Percentiles rank a stretch among this genome's conserved stretches.
Conservation (phyloP, 2,113 vertebrate species). For the Tupaia chinensis region DNA sequence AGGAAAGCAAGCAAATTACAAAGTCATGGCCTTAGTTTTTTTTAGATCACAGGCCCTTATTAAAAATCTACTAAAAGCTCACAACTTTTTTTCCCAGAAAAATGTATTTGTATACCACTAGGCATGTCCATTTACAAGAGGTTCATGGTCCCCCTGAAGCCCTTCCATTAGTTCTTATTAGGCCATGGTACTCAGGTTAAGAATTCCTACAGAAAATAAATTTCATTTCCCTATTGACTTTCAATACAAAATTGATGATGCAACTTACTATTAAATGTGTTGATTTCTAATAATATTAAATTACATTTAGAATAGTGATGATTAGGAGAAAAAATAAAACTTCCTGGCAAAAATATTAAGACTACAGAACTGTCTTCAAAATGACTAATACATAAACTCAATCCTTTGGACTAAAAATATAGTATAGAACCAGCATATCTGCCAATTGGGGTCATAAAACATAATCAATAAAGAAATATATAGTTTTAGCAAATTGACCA, state of each 20-base stretch:
- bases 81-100: neutral
- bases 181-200: neutral
- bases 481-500: neutral
- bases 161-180: neutral
- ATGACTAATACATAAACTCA: constrained; percentile 11
- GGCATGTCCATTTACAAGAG: neutral
- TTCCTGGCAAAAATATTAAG: constrained; percentile 23
- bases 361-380: constrained; percentile 38
- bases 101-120: constrained; percentile 30
- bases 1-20: no score
- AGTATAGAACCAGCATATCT: constrained; percentile 1
- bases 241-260: constrained; percentile 1
- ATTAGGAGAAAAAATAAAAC: neutral
- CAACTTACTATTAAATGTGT: constrained; percentile 30
- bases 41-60: neutral
- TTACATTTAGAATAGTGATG: constrained; percentile 43
- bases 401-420: neutral
- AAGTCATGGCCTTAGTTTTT: neutral
- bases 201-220: neutral
- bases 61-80: constrained; percentile 37
- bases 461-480: neutral
- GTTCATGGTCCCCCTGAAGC: neutral
- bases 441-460: neutral
- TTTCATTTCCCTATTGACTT: constrained; percentile 40
- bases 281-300: constrained; percentile 17